Evolutionary conservation across 2,888 invertebrate species (phyloP).

Genomic region (Caenorhabditis virilis): DNA sequence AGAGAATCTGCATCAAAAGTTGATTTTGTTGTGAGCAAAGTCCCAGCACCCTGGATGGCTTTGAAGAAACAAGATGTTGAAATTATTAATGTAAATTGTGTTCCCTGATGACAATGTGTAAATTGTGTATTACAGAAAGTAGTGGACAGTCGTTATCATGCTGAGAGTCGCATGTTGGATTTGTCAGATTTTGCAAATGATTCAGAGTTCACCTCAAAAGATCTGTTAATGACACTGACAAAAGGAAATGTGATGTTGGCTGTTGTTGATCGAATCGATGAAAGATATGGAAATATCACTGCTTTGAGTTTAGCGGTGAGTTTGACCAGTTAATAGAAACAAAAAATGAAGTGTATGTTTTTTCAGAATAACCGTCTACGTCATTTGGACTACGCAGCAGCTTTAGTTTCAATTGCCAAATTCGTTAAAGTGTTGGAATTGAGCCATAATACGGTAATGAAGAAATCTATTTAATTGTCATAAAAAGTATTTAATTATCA

Average conservation of each 20-base stretch:
- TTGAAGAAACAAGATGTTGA: slow-evolving; percentile 37
- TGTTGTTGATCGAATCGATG: slow-evolving; percentile 57
- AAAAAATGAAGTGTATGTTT: slow-evolving; percentile 3
- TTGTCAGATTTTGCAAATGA: slow-evolving; percentile 56
- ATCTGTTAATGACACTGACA: slow-evolving; percentile 49
- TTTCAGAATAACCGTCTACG: slow-evolving; percentile 58
- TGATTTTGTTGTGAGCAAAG: slow-evolving; percentile 30
- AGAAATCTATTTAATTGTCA: not conserved
- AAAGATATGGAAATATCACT: slow-evolving; percentile 51
- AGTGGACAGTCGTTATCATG: slow-evolving; percentile 52
- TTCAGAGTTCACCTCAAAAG: slow-evolving; percentile 37
- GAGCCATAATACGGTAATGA: slow-evolving; percentile 62
- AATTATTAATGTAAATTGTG: slow-evolving; percentile 30
- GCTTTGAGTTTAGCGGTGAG: slow-evolving; percentile 56
- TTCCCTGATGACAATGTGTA: not conserved
- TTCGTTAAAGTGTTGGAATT: slow-evolving; percentile 59
- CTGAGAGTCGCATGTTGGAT: slow-evolving; percentile 53
- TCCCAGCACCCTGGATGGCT: slow-evolving; percentile 42
- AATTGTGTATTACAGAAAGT: slow-evolving; percentile 48
- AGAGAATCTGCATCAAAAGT: slow-evolving; percentile 38
- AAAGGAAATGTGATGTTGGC: slow-evolving; percentile 63
- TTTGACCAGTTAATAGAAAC: not conserved
- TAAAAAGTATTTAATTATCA: not conserved
- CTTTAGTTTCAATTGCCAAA: slow-evolving; percentile 55
- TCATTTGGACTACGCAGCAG: slow-evolving; percentile 52